Evolutionary conservation across 2,113 vertebrate species (phyloP), one percentile per base, ranked within the genome.

Genomic region (Forbesichthys agassizii): DNA sequence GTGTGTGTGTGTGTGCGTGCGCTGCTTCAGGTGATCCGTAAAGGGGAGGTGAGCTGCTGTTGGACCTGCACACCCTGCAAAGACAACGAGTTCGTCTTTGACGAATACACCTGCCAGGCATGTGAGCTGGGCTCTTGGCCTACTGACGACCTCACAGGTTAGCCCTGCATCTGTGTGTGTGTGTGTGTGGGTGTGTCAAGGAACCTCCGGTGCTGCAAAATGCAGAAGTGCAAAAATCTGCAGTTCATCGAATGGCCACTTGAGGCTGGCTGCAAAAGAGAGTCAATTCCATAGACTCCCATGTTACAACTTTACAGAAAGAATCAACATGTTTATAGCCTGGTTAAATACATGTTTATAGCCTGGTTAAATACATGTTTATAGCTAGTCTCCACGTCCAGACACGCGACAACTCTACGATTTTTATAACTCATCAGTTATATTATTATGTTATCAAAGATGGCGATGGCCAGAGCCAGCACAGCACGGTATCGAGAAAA

Each of bases 61-160:
- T 99, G 98, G 98, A 99, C 96, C 2, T 99, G 98, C 70, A 99
- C 97, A 0, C 96, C 94, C 9, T 99, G 98, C 60, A 99, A 99
- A 77, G 98, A 99, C 33, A 99, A 99, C 0, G 98, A 99, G 76
- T 97, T 95, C 61, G 95, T 98, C 33, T 98, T 90, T 71, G 97
- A 99, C 46, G 97, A 99, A 80, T 98, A 98, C 66, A 99, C 97
- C 0, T 99, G 98, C 88, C 94, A 94, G 66, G 96, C 97, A 0
- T 99, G 98, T 76, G 94, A 95, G 11, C 93, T 98, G 0, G 98
- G 98, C 51, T 96, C 95, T 67, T 99, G 98, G 98, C 97, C 98
- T 48, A 99, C 89, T 0, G 73, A 95, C 0, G 95, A 95, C 13
- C 96, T 99, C 75, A 98, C 95, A 92, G 98, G 98, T 99, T 84